Conservation (phyloP, 92 coral and sea anemone species). For the Epizoanthus illoricatus region DNA sequence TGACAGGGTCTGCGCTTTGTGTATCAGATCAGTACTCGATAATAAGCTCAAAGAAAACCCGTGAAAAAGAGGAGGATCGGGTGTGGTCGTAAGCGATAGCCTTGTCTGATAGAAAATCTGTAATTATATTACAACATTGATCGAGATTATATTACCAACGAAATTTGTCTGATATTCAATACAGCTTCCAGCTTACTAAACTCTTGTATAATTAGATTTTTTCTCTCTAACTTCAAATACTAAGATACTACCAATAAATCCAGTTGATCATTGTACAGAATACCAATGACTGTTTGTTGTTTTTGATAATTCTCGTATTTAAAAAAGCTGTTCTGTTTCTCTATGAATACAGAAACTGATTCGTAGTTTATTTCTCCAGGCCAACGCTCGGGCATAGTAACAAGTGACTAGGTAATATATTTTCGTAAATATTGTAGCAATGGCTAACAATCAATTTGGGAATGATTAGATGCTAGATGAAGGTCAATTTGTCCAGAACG, state of each 20-base stretch:
- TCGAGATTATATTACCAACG: slow-evolving; percentile 79
- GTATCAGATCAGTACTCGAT: slow-evolving; percentile 21
- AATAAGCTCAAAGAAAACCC: slow-evolving; percentile 8
- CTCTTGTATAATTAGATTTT: slow-evolving; percentile 68
- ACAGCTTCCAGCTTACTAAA: slow-evolving; percentile 68
- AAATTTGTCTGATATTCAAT: slow-evolving; percentile 78
- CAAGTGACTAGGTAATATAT: not conserved
- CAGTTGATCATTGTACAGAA: not conserved
- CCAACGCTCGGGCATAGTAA: not conserved
- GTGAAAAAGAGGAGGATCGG: slow-evolving; percentile 43
- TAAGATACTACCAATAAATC: slow-evolving; percentile 74
- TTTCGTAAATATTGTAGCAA: slow-evolving; percentile 6
- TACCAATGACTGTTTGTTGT: not conserved
- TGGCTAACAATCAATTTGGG: not conserved
- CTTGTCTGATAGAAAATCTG: slow-evolving; percentile 54
- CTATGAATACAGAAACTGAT: not conserved
- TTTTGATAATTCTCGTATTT: not conserved
- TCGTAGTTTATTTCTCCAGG: not conserved
- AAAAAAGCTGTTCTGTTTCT: not conserved
- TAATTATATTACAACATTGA: slow-evolving; percentile 81
- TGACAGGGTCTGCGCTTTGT: slow-evolving; percentile 10
- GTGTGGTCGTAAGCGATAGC: slow-evolving; percentile 76
- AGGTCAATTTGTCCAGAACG: not conserved
- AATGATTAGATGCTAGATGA: slow-evolving; percentile 13
- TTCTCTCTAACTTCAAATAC: slow-evolving; percentile 40